Conservation (phyloP, 2,797 vertebrate species). For the Ctenopoma kingsleyae region DNA sequence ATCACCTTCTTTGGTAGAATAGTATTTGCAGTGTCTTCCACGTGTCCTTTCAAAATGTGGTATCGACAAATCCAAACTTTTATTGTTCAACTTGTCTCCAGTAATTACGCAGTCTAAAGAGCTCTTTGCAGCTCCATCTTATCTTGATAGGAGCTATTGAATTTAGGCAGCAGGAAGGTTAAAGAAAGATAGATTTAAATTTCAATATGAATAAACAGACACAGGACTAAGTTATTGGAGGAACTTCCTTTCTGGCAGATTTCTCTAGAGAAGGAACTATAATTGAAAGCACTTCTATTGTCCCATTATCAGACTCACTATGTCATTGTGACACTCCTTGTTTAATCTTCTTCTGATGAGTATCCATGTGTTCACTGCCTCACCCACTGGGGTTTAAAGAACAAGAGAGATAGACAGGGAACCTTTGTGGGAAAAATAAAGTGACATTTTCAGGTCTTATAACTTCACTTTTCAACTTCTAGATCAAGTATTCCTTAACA, state of each 20-base stretch:
- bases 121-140: slow-evolving; percentile 29
- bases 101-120: slow-evolving; percentile 35
- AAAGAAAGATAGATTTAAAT: slow-evolving; percentile 66
- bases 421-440: slow-evolving; percentile 51
- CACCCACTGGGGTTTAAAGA: slow-evolving; percentile 41
- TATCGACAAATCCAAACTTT: slow-evolving; percentile 31
- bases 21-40: neutral
- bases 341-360: slow-evolving; percentile 58
- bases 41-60: neutral
- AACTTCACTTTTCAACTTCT: slow-evolving; percentile 37
- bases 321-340: slow-evolving; percentile 65
- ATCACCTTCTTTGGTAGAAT: neutral
- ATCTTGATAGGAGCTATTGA: slow-evolving; percentile 54
- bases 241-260: slow-evolving; percentile 50
- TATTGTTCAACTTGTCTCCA: slow-evolving; percentile 27
- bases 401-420: slow-evolving; percentile 31
- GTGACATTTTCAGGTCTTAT: slow-evolving; percentile 57
- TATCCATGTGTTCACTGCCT: slow-evolving; percentile 47
- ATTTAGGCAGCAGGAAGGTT: slow-evolving; percentile 46
- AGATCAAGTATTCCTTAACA: slow-evolving; percentile 31
- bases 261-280: slow-evolving; percentile 63
- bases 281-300: slow-evolving; percentile 71
- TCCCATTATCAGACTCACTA: slow-evolving; percentile 62
- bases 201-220: slow-evolving; percentile 65
- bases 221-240: slow-evolving; percentile 64